Evolutionary conservation across 2,113 vertebrate genomes (phyloP).

Genomic region (Arothron firmamentum): DNA sequence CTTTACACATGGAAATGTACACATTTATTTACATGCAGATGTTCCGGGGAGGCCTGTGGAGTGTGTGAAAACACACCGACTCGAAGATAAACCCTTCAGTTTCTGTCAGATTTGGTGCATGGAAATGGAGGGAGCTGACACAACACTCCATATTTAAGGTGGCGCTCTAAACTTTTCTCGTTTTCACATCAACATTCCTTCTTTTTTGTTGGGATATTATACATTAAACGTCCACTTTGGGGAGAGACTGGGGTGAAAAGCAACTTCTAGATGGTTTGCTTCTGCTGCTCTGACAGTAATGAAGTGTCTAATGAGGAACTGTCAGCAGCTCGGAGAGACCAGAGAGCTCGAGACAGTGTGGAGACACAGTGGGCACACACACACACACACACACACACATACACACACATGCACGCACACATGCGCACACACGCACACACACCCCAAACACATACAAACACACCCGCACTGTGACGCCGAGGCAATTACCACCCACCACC

Average conservation of each 20-base stretch:
- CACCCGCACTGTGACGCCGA: slow-evolving; percentile 34
- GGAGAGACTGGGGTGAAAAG: neutral
- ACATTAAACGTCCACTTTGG: neutral
- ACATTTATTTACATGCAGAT: too few relatives aligned
- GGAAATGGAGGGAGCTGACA: too few relatives aligned
- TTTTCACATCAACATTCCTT: too few relatives aligned
- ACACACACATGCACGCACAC: slow-evolving; percentile 29
- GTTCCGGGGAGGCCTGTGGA: too few relatives aligned
- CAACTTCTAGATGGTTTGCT: slow-evolving; percentile 16
- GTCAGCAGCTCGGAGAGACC: slow-evolving; percentile 47
- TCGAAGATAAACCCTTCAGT: too few relatives aligned
- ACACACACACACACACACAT: slow-evolving; percentile 22
- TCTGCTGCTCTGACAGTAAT: slow-evolving; percentile 49
- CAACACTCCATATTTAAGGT: too few relatives aligned
- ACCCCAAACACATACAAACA: slow-evolving; percentile 28
- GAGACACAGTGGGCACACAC: slow-evolving; percentile 50
- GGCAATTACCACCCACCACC: slow-evolving; percentile 51
- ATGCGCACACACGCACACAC: slow-evolving; percentile 19
- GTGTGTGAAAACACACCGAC: too few relatives aligned
- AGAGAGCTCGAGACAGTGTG: slow-evolving; percentile 46
- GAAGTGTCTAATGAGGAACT: slow-evolving; percentile 53
- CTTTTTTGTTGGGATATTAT: neutral
- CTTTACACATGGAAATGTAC: too few relatives aligned
- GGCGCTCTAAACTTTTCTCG: too few relatives aligned
- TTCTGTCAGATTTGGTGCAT: too few relatives aligned